These are phyloP conservation scores for Anhinga rufa DNA, from an alignment of 2,113 vertebrate species.

Conservation along the genomic window DNA sequence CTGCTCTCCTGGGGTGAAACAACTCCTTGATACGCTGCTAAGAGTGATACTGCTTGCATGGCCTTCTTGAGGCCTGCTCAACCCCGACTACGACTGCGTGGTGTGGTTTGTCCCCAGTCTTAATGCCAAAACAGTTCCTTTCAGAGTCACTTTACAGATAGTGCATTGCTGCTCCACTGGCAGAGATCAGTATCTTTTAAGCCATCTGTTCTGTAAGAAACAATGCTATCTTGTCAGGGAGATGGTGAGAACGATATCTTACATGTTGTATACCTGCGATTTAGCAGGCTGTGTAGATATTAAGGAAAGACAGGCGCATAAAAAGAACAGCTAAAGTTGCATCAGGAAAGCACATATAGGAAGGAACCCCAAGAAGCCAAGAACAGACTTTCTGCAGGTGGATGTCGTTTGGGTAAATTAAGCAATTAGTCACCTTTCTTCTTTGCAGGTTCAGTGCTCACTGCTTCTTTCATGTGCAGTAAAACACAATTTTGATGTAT, in stretches of 20 bases:
- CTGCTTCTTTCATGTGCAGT: not conserved
- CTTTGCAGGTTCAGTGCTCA: not conserved
- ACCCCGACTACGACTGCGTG: not conserved
- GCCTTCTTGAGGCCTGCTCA: not conserved
- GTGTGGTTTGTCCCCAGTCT: not conserved
- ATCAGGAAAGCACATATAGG: not conserved
- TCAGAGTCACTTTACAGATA: not conserved
- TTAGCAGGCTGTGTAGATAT: not conserved
- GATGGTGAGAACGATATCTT: not conserved
- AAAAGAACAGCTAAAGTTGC: not conserved
- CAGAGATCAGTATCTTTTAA: not conserved
- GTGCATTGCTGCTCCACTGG: not conserved
- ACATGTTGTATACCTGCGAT: not conserved
- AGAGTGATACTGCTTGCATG: not conserved
- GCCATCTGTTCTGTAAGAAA: constrained; percentile 47
- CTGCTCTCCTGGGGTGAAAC: not conserved
- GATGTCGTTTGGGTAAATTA: not conserved
- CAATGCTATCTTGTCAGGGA: constrained; percentile 8
- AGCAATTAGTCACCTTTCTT: not conserved
- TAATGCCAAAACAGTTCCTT: not conserved
- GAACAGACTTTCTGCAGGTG: not conserved
- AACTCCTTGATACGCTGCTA: not conserved
- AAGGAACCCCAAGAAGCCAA: not conserved
- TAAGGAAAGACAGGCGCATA: not conserved
- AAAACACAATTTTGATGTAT: not conserved